Evolutionary conservation across 2,113 vertebrate species (phyloP), one percentile per base, ranked within the genome.

Genomic region (Struthio camelus): DNA sequence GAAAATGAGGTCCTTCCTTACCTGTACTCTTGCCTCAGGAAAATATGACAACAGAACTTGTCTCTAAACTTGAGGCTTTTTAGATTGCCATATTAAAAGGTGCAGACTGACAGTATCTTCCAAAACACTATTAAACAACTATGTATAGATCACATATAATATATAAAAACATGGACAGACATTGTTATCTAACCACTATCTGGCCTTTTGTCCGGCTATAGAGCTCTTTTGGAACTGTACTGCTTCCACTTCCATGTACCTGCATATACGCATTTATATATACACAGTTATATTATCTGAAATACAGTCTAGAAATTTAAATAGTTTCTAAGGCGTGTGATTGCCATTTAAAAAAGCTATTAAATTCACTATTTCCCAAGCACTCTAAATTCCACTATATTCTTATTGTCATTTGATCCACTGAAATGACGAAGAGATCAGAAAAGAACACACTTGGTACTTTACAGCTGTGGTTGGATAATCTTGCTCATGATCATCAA

Each of bases 401-500:
- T 94, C 66, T 89, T 87, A 77, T 19, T 96, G 80, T 90, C 27
- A 95, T 96, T 80, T 95, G 80, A 97, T 94, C 73, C 93, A 93
- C 65, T 76, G 65, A 96, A 96, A 95, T 17, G 20, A 84, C 54
- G 75, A 94, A 94, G 54, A 89, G 64, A 95, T 96, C 85, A 91
- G 87, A 89, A 96, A 95, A 94, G 93, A 97, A 76, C 40, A 87
- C 38, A 81, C 34, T 82, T 79, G 36, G 40, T 64, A 93, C 66
- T 95, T 94, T 94, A 96, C 70, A 97, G 79, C 85, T 93, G 46
- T 76, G 64, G 27, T 70, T 94, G 95, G 70, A 90, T 97, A 96
- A 98, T 97, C 94, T 94, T 94, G 79, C 58, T 89, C 67, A 86
- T 81, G 85, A 96, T 96, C 95, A 97, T 96, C 89, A 95, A 96